Percentiles rank a stretch among this genome's conserved stretches.
These are phyloP conservation scores for Araneus ventricosus DNA, from an alignment of 1,140 invertebrate species.

Conservation along the genomic window DNA sequence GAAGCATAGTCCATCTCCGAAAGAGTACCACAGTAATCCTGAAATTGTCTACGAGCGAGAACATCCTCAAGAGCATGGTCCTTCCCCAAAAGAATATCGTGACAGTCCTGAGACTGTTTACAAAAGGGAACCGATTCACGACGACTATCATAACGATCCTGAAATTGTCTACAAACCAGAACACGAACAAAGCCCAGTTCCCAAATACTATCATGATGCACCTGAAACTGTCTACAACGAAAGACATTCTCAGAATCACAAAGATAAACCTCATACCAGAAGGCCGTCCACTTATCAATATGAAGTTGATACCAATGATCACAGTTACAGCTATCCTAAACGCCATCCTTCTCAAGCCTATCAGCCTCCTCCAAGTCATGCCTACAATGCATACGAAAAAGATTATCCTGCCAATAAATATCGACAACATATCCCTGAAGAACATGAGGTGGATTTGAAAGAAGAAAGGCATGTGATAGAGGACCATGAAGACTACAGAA, in stretches of 20 bases:
- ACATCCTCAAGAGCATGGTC: background rate
- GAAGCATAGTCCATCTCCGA: background rate
- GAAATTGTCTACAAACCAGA: slow-evolving; percentile 4
- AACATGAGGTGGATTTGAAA: background rate
- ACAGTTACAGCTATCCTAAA: background rate
- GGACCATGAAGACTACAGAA: background rate
- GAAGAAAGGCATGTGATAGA: background rate
- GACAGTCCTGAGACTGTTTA: background rate
- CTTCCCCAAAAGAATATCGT: background rate
- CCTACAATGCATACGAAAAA: background rate
- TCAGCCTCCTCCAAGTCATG: background rate
- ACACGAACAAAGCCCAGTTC: background rate
- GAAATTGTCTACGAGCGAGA: background rate
- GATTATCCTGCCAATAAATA: background rate
- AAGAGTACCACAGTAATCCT: background rate
- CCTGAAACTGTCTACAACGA: background rate
- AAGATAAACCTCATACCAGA: background rate
- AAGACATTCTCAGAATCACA: background rate
- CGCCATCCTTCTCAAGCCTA: background rate
- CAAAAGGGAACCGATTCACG: background rate
- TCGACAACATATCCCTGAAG: no score
- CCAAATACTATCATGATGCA: background rate
- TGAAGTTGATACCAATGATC: background rate
- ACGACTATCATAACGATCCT: background rate
- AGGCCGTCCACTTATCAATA: slow-evolving; percentile 51